Conservation (phyloP, 2,113 vertebrate species). For the Ceyx cyanopectus region DNA sequence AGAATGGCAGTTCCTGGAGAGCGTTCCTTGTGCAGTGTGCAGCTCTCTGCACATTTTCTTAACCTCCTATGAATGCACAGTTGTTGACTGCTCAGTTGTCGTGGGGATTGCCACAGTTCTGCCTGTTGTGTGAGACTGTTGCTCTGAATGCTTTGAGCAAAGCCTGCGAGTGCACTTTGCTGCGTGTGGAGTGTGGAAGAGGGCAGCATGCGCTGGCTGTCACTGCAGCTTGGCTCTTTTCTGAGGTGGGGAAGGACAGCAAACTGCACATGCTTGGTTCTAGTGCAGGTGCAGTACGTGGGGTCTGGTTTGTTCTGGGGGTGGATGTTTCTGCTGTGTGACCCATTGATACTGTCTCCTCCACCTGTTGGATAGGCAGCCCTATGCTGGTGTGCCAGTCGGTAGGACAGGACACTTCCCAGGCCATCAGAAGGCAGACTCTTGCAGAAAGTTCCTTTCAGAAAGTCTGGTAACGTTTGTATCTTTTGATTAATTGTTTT, state of each 20-base stretch:
- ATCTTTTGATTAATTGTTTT: slow-evolving; percentile 51
- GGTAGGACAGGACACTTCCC: not conserved
- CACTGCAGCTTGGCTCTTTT: not conserved
- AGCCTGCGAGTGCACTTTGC: not conserved
- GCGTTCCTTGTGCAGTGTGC: not conserved
- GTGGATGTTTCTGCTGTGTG: not conserved
- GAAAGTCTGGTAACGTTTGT: slow-evolving; percentile 32
- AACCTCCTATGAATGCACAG: not conserved
- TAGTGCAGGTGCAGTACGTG: not conserved
- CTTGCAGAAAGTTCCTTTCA: not conserved
- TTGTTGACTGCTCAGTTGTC: not conserved
- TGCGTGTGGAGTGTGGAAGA: not conserved
- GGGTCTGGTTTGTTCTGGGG: not conserved
- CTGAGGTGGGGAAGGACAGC: not conserved
- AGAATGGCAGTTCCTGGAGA: not conserved
- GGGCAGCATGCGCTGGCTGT: not conserved
- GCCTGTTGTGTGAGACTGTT: not conserved
- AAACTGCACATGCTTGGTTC: not conserved
- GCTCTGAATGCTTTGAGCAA: not conserved
- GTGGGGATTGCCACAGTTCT: not conserved
- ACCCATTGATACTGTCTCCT: not conserved
- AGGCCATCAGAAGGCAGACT: not conserved
- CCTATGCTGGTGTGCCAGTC: not conserved
- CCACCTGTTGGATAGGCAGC: not conserved
- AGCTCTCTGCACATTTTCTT: not conserved